Evolutionary conservation across 2,113 vertebrate species (phyloP).

Genomic region (Aramus guarauna): DNA sequence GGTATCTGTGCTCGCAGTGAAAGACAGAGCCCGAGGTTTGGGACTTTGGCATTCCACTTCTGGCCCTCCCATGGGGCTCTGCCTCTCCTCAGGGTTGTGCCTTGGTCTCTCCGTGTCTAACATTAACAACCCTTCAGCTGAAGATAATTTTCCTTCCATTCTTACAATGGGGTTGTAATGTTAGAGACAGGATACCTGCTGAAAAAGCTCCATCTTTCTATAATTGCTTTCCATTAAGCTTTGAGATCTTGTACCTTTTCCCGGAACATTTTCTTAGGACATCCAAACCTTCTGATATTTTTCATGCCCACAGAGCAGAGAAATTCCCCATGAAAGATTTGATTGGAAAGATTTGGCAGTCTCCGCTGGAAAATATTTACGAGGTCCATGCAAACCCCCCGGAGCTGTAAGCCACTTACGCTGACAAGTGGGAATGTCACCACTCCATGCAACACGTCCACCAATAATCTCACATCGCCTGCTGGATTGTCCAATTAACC

Average conservation of each 20-base stretch:
- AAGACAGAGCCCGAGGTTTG: neutral
- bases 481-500: neutral
- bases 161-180: neutral
- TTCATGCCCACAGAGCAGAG: neutral
- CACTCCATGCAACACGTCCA: neutral
- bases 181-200: neutral
- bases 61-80: neutral
- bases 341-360: neutral
- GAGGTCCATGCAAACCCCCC: rapidly evolving
- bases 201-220: neutral
- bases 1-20: neutral
- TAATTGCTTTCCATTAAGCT: neutral
- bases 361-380: neutral
- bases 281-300: neutral
- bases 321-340: neutral
- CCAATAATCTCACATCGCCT: neutral
- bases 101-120: neutral
- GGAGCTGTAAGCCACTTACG: neutral
- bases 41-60: neutral
- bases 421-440: neutral
- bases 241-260: neutral
- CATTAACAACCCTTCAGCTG: neutral
- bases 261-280: neutral
- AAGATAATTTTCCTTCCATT: neutral
- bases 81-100: neutral